Conservation (phyloP, 2,113 vertebrate species). For the Tenebrosternarchus preto region DNA sequence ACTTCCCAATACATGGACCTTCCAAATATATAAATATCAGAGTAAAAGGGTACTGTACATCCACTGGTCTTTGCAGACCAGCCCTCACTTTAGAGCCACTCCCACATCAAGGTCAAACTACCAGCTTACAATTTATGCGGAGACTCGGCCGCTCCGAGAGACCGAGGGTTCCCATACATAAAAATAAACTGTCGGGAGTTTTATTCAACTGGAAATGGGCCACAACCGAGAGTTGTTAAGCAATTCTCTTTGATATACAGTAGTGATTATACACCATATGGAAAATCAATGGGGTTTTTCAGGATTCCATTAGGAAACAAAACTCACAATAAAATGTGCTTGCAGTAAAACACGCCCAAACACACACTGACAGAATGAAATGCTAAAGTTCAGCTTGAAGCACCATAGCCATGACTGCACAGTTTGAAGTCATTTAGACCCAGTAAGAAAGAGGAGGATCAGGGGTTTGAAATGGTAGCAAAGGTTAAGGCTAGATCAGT, state of each 20-base stretch:
- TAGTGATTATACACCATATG: slow-evolving; percentile 53
- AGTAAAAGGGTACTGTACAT: slow-evolving; percentile 59
- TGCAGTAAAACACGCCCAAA: slow-evolving; percentile 38
- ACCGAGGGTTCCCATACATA: slow-evolving; percentile 59
- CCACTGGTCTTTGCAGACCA: slow-evolving; percentile 60
- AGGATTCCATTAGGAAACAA: slow-evolving; percentile 42
- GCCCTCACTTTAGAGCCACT: slow-evolving; percentile 67
- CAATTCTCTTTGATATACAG: slow-evolving; percentile 61
- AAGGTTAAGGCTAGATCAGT: no score
- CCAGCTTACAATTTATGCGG: slow-evolving; percentile 62
- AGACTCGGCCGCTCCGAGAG: slow-evolving; percentile 52
- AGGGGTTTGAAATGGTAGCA: no score
- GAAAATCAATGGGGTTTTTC: slow-evolving; percentile 50
- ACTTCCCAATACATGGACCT: slow-evolving; percentile 61
- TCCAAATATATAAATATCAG: slow-evolving; percentile 66
- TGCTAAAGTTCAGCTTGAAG: neutral
- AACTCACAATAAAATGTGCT: slow-evolving; percentile 33
- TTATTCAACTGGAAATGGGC: slow-evolving; percentile 65
- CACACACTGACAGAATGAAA: slow-evolving; percentile 20
- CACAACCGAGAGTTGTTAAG: slow-evolving; percentile 58
- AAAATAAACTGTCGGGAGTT: slow-evolving; percentile 66
- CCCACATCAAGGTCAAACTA: slow-evolving; percentile 68
- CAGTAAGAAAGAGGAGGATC: neutral
- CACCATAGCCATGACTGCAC: neutral
- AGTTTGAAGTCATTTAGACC: no score